These are phyloP conservation scores for Myotis pilosus DNA, from an alignment of 2,797 vertebrate species.

Conservation along the genomic window DNA sequence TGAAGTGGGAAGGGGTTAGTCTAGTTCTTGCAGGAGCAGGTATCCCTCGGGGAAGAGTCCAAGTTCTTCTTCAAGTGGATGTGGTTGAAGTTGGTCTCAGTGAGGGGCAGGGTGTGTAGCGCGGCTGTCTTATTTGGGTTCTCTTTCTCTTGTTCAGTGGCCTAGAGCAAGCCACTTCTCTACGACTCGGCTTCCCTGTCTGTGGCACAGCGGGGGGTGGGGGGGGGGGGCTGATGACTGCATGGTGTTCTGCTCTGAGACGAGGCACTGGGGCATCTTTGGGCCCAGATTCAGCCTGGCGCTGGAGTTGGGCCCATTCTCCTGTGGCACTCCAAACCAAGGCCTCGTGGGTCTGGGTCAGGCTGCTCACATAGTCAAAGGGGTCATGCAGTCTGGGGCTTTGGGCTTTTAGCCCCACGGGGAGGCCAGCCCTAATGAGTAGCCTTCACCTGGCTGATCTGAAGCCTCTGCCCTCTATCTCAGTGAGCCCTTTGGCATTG, in stretches of 20 bases:
- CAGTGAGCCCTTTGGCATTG: background rate
- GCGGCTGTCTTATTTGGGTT: background rate
- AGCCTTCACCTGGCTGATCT: background rate
- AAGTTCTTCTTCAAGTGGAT: background rate
- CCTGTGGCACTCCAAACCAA: background rate
- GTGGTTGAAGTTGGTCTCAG: background rate
- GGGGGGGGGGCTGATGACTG: background rate
- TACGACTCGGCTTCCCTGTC: background rate
- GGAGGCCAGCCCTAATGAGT: background rate
- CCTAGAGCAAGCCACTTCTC: background rate
- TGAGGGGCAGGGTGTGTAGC: background rate
- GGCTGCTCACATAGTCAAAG: background rate
- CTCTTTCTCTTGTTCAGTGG: background rate
- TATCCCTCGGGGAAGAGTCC: background rate
- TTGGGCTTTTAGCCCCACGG: background rate
- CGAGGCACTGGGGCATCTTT: background rate
- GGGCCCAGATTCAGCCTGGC: background rate
- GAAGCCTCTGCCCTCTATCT: background rate
- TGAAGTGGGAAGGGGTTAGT: background rate
- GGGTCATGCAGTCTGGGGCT: background rate
- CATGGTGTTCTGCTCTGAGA: background rate
- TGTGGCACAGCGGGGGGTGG: background rate
- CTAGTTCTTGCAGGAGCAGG: background rate
- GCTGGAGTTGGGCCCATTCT: background rate
- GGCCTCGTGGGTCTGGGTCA: rapidly evolving